Conservation (phyloP, 2,797 vertebrate genomes). For the Sebastiscus albofasciatus region DNA sequence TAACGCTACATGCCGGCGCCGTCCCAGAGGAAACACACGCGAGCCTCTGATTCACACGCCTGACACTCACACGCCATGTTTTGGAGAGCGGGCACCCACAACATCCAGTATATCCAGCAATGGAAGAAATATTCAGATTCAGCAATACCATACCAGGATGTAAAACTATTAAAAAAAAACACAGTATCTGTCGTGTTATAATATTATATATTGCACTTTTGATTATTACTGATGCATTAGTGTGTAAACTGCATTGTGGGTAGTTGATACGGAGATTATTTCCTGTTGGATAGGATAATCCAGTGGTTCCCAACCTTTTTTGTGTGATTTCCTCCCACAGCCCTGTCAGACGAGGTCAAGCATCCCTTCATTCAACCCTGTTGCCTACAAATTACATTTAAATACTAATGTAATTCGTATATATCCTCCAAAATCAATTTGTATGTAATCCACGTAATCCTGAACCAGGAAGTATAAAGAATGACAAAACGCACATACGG, state of each 20-base stretch:
- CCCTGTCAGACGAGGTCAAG: neutral
- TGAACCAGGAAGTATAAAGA: too few species aligned
- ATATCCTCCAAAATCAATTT: too few species aligned
- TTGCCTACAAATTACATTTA: neutral
- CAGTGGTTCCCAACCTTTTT: neutral
- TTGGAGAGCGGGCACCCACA: neutral
- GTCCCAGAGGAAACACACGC: conserved; percentile 67
- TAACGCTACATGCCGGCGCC: conserved; percentile 67
- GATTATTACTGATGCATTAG: neutral
- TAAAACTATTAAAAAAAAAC: neutral
- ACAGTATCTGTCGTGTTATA: neutral
- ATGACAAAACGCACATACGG: too few species aligned
- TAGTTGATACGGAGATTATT: neutral
- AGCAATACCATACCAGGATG: neutral
- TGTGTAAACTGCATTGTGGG: neutral
- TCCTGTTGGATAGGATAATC: neutral
- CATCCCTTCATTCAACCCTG: neutral
- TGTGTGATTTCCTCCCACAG: neutral
- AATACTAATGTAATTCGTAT: neutral
- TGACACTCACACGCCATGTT: conserved; percentile 43
- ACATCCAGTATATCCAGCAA: neutral
- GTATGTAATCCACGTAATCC: too few species aligned
- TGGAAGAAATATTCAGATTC: neutral
- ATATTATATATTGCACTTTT: neutral
- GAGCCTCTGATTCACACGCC: conserved; percentile 45